Evolutionary conservation across 2,888 invertebrate genomes (phyloP), one percentile per base, ranked within the genome.

Genomic region (Julus scanicus): DNA sequence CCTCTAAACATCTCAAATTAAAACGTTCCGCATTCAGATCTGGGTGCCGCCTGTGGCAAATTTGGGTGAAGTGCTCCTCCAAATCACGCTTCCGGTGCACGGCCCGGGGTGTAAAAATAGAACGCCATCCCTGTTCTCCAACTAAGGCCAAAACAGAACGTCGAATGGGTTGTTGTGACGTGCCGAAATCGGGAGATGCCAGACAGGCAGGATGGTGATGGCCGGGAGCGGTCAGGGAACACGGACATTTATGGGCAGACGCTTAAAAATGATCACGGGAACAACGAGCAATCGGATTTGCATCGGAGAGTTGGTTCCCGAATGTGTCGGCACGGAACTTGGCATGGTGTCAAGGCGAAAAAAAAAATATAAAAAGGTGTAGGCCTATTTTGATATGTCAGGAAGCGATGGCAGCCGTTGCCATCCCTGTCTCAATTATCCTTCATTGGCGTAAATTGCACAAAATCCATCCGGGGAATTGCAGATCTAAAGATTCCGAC

Each of bases 161-260:
- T n/a, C 63, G 20, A 63, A 63, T n/a, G n/a, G 63, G n/a, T 63
- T 71, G 71, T 71, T 71, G 71, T 71, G 71, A 29, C 71, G 71
- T 29, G 71, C 71, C 13, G 71, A 71, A 71, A 71, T 11, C 29
- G 9, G 71, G 71, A 44, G 29, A 53, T 13, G 13, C 29, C 53
- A 53, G 53, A 53, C 53, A 29, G 29, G 53, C 44, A 44, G 53
- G 17, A 53, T n/a, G n/a, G 71, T 2, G 71, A 29, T 71, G 71
- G 9, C n/a, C n/a, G 11, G 71, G 29, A 71, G 71, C 71, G 71
- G 71, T 71, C 71, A 71, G 71, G 71, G 71, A 71, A 71, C 71
- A 71, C 29, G 20, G 63, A 63, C 63, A 11, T 71, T 71, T 29
- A 6, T 11, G 29, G 71, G 29, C 71, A 71, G 71, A 71, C 20